Percentiles rank a stretch among this genome's conserved stretches.
These are phyloP conservation scores for Andricus curvator DNA, from an alignment of 2,888 invertebrate species.

Conservation along the genomic window DNA sequence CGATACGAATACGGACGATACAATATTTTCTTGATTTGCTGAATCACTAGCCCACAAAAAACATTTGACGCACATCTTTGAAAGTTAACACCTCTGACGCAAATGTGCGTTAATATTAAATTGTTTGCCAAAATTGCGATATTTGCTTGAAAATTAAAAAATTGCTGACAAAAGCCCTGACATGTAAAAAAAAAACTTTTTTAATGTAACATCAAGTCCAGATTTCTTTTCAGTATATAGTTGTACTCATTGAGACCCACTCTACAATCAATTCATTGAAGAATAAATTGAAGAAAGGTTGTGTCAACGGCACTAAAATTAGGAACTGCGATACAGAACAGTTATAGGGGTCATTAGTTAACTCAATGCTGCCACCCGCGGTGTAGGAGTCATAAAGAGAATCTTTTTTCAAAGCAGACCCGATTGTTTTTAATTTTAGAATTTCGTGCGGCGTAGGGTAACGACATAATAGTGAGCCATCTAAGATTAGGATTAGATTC, in stretches of 20 bases:
- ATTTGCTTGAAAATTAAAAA: too few relatives aligned
- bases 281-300: background rate
- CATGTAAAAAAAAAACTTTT: too few relatives aligned
- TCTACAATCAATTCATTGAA: background rate
- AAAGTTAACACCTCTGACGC: background rate
- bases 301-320: slow-evolving; percentile 1
- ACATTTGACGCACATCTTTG: background rate
- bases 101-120: background rate
- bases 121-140: background rate
- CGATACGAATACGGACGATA: too few relatives aligned
- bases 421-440: slow-evolving; percentile 10
- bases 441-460: background rate
- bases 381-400: background rate
- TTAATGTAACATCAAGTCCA: too few relatives aligned
- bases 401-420: background rate
- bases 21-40: background rate
- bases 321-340: background rate
- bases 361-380: background rate
- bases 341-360: background rate
- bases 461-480: background rate
- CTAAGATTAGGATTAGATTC: background rate
- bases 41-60: background rate
- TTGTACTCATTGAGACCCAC: background rate
- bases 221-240: too few relatives aligned
- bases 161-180: too few relatives aligned